Evolutionary conservation across 2,888 invertebrate species (phyloP).

Genomic region (Drosophila emarginata): DNA sequence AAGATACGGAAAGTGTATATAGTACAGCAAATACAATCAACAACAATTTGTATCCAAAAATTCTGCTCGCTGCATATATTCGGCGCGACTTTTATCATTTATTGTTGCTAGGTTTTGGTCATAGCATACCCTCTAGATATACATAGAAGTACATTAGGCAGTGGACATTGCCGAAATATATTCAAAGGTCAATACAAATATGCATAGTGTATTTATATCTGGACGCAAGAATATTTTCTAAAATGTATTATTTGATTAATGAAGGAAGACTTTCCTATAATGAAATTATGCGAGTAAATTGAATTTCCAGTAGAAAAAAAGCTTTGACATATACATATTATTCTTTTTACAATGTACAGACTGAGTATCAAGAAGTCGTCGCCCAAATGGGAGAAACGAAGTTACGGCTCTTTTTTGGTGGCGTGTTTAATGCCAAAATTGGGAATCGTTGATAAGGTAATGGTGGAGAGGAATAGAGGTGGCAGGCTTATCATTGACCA

Average conservation of each 20-base stretch:
- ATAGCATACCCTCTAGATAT: neutral
- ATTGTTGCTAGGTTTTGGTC: neutral
- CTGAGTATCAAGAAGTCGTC: neutral
- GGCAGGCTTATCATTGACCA: slow-evolving; percentile 28
- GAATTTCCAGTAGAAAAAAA: no score
- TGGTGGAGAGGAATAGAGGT: slow-evolving; percentile 8
- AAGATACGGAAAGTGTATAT: slow-evolving; percentile 12
- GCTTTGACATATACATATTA: no score
- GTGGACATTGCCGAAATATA: no score
- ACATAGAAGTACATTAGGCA: neutral
- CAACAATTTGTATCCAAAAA: neutral
- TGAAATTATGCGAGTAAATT: no score
- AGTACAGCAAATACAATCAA: neutral
- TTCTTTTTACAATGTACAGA: no score
- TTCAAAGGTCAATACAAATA: no score
- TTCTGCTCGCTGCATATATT: neutral
- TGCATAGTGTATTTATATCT: no score
- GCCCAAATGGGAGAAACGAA: neutral
- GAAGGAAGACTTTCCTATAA: no score
- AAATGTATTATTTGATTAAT: no score
- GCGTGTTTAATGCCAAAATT: slow-evolving; percentile 44
- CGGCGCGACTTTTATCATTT: neutral
- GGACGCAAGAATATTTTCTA: no score
- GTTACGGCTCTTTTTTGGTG: slow-evolving; percentile 36
- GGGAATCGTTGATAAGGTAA: slow-evolving; percentile 32